Conservation (phyloP, 2,797 vertebrate genomes). For the Sphenodon punctatus region DNA sequence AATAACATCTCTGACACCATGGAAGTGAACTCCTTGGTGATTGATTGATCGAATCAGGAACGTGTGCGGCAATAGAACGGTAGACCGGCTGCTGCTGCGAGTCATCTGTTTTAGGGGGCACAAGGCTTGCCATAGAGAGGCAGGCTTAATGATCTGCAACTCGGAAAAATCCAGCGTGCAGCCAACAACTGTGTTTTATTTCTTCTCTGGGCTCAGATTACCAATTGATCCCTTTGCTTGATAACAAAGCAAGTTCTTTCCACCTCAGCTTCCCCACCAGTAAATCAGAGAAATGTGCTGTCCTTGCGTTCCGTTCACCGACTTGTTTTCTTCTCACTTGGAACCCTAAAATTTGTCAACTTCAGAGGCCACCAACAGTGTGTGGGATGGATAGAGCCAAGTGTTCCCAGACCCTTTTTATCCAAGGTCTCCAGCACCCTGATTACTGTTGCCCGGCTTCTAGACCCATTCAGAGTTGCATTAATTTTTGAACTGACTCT, state of each 20-base stretch:
- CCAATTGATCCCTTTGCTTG: not conserved
- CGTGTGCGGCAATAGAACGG: not conserved
- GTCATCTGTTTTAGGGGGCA: not conserved
- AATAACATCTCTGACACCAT: not conserved
- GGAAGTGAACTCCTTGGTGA: not conserved
- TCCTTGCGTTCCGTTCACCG: not conserved
- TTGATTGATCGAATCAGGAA: not conserved
- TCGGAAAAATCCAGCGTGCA: not conserved
- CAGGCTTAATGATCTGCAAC: not conserved
- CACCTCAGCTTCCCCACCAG: not conserved
- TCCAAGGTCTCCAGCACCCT: slow-evolving; percentile 18
- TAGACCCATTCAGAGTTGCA: slow-evolving; percentile 25
- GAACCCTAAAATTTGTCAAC: slow-evolving; percentile 16
- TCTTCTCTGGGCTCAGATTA: not conserved
- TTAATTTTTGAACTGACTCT: slow-evolving; percentile 24
- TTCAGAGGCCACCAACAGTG: slow-evolving; percentile 34
- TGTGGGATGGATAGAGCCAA: slow-evolving; percentile 28
- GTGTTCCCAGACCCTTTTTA: slow-evolving; percentile 26
- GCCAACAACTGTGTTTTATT: not conserved
- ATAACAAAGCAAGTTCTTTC: not conserved
- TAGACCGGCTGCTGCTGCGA: not conserved
- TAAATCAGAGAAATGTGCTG: not conserved
- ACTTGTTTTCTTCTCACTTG: not conserved
- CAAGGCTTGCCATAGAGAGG: accelerated
- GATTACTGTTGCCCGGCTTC: not conserved